Conservation (phyloP, 2,113 vertebrate species). For the Centropus unirufus region DNA sequence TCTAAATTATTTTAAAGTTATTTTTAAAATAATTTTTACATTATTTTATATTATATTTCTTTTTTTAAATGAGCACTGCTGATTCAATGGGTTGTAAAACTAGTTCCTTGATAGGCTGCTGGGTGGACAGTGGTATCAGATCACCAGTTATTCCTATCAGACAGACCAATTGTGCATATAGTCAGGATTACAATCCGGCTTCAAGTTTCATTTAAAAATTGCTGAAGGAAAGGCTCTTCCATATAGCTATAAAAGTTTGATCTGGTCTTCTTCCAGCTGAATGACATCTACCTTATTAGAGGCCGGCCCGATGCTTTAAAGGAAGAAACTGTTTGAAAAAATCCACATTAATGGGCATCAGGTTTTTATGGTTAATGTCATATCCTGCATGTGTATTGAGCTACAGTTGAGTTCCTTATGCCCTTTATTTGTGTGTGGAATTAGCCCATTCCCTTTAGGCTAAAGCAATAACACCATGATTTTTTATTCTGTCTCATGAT, state of each 20-base stretch:
- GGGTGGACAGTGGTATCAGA: neutral
- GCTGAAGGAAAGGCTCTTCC: neutral
- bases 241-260: neutral
- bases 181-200: neutral
- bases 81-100: neutral
- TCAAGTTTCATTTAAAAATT: constrained; percentile 5
- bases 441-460: neutral
- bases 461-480: neutral
- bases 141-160: neutral
- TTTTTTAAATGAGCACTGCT: neutral
- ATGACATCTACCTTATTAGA: neutral
- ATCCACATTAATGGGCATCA: neutral
- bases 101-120: neutral
- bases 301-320: neutral
- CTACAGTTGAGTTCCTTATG: neutral
- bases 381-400: neutral
- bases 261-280: neutral
- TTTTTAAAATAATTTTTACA: no score
- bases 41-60: no score
- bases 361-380: neutral
- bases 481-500: neutral
- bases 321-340: neutral
- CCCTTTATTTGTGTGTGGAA: neutral
- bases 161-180: neutral
- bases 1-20: no score